Evolutionary conservation across 2,797 vertebrate genomes (phyloP).

Genomic region (Danionella dracula): DNA sequence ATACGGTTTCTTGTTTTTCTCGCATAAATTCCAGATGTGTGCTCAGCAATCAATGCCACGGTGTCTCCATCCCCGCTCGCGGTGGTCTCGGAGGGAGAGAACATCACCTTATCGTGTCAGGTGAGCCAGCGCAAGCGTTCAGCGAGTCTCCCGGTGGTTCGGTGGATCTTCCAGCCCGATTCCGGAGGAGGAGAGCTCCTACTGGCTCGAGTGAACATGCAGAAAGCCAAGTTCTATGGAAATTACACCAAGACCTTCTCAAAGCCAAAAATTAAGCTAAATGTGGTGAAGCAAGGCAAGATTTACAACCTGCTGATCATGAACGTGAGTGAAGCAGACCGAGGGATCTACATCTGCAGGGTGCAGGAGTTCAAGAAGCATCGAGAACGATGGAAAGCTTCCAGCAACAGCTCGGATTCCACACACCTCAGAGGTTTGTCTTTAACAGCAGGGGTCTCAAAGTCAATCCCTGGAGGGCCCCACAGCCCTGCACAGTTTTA

Average conservation of each 20-base stretch:
- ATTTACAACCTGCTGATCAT: slow-evolving; percentile 79
- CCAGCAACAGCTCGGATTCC: slow-evolving; percentile 80
- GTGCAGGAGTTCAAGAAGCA: slow-evolving; percentile 89
- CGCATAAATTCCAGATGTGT: slow-evolving; percentile 66
- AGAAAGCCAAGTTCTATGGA: slow-evolving; percentile 85
- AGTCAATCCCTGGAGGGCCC: too few relatives aligned
- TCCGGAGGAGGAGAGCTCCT: slow-evolving; percentile 71
- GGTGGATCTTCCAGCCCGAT: slow-evolving; percentile 79
- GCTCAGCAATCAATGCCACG: slow-evolving; percentile 82
- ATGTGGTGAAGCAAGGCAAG: slow-evolving; percentile 74
- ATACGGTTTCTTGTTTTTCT: background rate
- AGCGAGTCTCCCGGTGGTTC: slow-evolving; percentile 80
- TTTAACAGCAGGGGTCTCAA: too few relatives aligned
- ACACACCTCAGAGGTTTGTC: slow-evolving; percentile 85
- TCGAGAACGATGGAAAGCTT: slow-evolving; percentile 85
- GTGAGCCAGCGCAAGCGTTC: slow-evolving; percentile 79
- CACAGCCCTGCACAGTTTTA: too few relatives aligned
- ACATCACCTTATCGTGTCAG: slow-evolving; percentile 82
- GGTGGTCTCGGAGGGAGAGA: slow-evolving; percentile 77
- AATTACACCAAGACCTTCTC: slow-evolving; percentile 84
- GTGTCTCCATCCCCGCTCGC: slow-evolving; percentile 82
- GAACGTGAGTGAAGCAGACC: slow-evolving; percentile 73
- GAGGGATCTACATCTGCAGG: slow-evolving; percentile 85
- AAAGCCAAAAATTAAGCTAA: slow-evolving; percentile 78
- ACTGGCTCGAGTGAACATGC: slow-evolving; percentile 88